These are phyloP conservation scores for Meta bourneti DNA, from an alignment of 2,888 invertebrate species.

Conservation along the genomic window DNA sequence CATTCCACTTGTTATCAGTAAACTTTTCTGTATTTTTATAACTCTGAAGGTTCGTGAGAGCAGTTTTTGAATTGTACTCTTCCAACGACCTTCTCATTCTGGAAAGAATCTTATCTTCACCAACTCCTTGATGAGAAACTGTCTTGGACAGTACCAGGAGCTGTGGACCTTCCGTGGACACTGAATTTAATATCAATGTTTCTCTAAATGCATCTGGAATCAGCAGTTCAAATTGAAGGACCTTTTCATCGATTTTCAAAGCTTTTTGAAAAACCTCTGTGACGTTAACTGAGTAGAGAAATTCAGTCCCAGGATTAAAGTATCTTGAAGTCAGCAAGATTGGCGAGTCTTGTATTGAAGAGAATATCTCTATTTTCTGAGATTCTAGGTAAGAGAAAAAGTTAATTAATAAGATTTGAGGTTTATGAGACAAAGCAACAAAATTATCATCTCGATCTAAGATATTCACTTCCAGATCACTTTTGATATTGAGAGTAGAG, in stretches of 20 bases:
- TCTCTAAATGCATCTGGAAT: constrained; percentile 1
- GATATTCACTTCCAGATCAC: no score
- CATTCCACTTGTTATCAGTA: no score
- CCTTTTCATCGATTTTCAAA: not conserved
- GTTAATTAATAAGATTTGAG: not conserved
- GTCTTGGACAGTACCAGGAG: constrained; percentile 55
- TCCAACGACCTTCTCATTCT: constrained; percentile 50
- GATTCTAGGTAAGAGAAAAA: not conserved
- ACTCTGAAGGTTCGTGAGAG: not conserved
- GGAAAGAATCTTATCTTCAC: constrained; percentile 19
- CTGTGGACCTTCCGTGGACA: constrained; percentile 41
- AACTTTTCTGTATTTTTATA: no score
- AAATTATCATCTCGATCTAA: no score
- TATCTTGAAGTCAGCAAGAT: not conserved
- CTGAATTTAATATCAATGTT: constrained; percentile 2
- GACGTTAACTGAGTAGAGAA: constrained; percentile 33
- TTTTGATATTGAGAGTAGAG: no score
- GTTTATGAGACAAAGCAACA: no score
- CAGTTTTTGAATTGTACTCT: not conserved
- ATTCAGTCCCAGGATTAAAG: constrained; percentile 17
- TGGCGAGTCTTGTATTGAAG: not conserved
- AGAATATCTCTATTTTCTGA: constrained; percentile 27
- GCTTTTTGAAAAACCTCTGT: constrained; percentile 16
- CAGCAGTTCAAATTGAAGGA: constrained; percentile 15
- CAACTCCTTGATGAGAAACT: not conserved